A percentile compares a stretch with the other conserved stretches of the same genome.
Conservation (phyloP, 2,113 vertebrate genomes). For the Bettongia penicillata region DNA sequence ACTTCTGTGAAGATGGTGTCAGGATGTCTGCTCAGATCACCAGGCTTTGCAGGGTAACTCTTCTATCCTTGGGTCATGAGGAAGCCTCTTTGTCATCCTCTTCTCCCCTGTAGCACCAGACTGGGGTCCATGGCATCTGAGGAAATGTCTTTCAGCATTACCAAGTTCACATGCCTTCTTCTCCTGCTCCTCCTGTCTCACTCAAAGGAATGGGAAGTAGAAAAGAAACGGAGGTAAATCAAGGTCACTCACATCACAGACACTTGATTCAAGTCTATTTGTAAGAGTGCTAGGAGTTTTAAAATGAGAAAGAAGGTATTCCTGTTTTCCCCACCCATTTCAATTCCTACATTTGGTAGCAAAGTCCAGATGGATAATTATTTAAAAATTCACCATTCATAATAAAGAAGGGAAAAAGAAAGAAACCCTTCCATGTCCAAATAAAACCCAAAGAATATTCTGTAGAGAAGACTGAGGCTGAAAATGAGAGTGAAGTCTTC, state of each 20-base stretch:
- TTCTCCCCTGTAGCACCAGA: neutral
- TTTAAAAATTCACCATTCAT: neutral
- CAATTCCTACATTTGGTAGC: neutral
- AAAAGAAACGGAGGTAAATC: neutral
- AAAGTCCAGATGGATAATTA: neutral
- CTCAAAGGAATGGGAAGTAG: neutral
- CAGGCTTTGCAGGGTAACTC: neutral
- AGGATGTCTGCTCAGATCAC: neutral
- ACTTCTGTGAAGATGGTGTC: neutral
- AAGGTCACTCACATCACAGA: neutral
- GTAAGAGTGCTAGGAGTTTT: neutral
- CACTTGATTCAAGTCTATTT: neutral
- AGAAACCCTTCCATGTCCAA: neutral
- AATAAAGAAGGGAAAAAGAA: neutral
- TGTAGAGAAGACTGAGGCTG: neutral
- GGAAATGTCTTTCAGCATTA: neutral
- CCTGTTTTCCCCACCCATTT: neutral
- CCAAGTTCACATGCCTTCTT: neutral
- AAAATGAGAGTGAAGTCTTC: neutral
- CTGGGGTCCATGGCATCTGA: neutral
- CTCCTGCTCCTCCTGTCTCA: neutral
- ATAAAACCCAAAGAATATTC: neutral
- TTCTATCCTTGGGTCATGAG: neutral
- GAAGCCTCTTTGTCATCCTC: neutral
- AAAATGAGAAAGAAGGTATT: neutral